Percentiles rank a stretch among this genome's conserved stretches.
Evolutionary conservation across 2,113 vertebrate species (phyloP).

Genomic region (Dipodomys spectabilis): DNA sequence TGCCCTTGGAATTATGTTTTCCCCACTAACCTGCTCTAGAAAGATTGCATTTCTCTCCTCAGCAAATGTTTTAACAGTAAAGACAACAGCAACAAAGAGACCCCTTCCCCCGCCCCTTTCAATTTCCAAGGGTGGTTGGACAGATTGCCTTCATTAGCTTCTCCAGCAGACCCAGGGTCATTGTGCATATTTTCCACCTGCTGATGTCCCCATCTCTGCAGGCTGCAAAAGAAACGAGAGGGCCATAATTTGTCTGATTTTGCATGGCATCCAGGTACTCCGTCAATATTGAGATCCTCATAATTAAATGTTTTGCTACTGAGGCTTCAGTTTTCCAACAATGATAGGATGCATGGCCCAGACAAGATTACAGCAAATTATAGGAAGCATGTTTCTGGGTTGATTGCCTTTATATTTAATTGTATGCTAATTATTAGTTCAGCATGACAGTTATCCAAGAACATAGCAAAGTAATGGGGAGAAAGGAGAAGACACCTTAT

Average conservation of each 20-base stretch:
- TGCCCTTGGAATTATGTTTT: neutral
- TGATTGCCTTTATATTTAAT: constrained; percentile 72
- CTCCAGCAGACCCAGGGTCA: neutral
- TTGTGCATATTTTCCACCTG: neutral
- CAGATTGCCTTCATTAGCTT: neutral
- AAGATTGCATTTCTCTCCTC: neutral
- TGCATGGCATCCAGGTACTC: neutral
- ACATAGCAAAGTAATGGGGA: constrained; percentile 47
- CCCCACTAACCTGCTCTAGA: constrained; percentile 21
- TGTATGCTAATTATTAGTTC: constrained; percentile 76
- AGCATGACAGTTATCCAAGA: constrained; percentile 35
- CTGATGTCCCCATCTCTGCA: neutral
- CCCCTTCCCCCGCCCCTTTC: neutral
- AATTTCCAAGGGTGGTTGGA: neutral
- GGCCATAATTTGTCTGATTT: constrained; percentile 49
- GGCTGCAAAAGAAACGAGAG: neutral
- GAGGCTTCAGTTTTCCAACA: constrained; percentile 8
- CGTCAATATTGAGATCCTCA: constrained; percentile 44
- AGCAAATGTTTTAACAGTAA: constrained; percentile 47
- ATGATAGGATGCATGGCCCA: constrained; percentile 31
- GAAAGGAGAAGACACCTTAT: neutral
- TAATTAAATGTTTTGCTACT: constrained; percentile 61
- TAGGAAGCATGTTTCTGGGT: constrained; percentile 18
- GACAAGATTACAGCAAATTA: constrained; percentile 46
- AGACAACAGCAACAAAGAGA: neutral